A percentile compares a stretch with the other conserved stretches of the same genome.
Evolutionary conservation across 2,113 vertebrate species (phyloP).

Genomic region (Heloderma charlesbogerti): DNA sequence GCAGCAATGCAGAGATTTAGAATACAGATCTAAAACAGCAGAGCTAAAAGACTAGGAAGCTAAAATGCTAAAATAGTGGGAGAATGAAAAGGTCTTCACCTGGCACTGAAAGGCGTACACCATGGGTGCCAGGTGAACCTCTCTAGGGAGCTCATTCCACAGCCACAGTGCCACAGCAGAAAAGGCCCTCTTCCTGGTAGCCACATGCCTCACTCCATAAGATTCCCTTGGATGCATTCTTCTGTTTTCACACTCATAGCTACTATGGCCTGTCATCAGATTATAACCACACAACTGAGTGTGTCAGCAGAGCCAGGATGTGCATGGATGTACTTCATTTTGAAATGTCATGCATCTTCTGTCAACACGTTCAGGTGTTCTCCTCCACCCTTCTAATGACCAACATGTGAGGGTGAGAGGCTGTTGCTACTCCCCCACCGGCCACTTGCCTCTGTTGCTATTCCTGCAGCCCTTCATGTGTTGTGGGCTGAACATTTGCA

Average conservation of each 20-base stretch:
- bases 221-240: constrained; percentile 48
- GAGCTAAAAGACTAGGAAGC: too few relatives aligned
- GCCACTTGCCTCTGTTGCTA: neutral
- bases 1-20: too few relatives aligned
- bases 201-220: constrained; percentile 55
- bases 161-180: too few relatives aligned
- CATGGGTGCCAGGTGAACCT: too few relatives aligned
- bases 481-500: neutral
- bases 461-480: neutral
- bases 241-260: constrained; percentile 17
- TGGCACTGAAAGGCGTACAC: too few relatives aligned
- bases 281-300: neutral
- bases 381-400: neutral
- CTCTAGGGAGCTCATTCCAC: too few relatives aligned
- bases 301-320: neutral
- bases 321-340: neutral
- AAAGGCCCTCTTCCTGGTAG: too few relatives aligned
- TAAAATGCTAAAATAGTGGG: too few relatives aligned
- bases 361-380: neutral
- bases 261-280: neutral
- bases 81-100: too few relatives aligned
- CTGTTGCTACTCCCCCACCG: too few relatives aligned
- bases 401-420: neutral
- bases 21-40: too few relatives aligned
- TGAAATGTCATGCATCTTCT: neutral